Conservation (phyloP, 2,113 vertebrate species). For the Gasterosteus aculeatus region DNA sequence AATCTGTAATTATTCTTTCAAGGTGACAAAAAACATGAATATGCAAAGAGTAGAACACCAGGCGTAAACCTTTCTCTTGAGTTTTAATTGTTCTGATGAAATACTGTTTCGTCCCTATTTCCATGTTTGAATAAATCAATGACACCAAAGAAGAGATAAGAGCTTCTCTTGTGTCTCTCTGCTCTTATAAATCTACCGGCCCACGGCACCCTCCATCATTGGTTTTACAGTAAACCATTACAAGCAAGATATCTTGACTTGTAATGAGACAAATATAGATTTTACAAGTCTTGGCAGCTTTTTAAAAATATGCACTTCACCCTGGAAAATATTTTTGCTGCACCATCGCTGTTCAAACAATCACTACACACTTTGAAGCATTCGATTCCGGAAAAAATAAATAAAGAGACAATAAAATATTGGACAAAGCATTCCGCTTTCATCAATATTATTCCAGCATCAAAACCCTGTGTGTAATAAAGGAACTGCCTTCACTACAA, state of each 20-base stretch:
- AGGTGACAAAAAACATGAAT: constrained; percentile 63
- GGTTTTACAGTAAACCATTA: constrained; percentile 50
- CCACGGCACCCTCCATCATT: constrained; percentile 40
- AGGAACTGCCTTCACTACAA: constrained; percentile 29
- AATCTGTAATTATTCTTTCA: constrained; percentile 70
- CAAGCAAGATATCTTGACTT: constrained; percentile 33
- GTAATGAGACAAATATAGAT: constrained; percentile 51
- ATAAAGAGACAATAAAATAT: constrained; percentile 12
- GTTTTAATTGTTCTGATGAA: constrained; percentile 68
- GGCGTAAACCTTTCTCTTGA: constrained; percentile 49
- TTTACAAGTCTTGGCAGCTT: constrained; percentile 31
- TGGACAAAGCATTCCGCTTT: constrained; percentile 14
- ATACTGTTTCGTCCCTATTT: constrained; percentile 57
- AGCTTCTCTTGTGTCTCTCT: constrained; percentile 9
- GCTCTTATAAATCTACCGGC: constrained; percentile 33
- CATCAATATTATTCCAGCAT: constrained; percentile 35
- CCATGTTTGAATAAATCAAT: constrained; percentile 61
- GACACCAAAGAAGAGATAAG: constrained; percentile 38
- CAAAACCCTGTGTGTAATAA: constrained; percentile 28
- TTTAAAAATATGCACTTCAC: constrained; percentile 47
- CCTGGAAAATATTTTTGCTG: constrained; percentile 56
- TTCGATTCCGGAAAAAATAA: constrained; percentile 27
- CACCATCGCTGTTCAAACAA: constrained; percentile 39
- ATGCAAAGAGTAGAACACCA: constrained; percentile 49
- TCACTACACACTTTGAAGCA: neutral